Conservation (phyloP, 2,797 vertebrate genomes). For the Anabas testudineus region DNA sequence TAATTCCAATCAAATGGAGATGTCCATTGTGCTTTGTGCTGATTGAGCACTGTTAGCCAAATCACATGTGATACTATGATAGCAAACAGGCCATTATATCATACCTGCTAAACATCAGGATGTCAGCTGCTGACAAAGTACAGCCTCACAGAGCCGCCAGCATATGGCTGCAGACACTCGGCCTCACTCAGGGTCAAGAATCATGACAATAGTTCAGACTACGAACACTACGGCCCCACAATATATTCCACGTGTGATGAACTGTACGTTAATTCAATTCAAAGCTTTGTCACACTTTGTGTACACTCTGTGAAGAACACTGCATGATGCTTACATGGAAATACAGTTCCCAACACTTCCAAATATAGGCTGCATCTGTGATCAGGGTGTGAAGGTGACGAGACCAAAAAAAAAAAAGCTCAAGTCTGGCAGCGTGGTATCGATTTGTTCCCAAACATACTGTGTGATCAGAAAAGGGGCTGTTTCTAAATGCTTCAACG, state of each 20-base stretch:
- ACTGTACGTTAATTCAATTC: background rate
- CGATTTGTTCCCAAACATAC: conserved; percentile 4
- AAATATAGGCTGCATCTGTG: conserved; percentile 49
- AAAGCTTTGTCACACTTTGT: conserved; percentile 5
- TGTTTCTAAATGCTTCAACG: background rate
- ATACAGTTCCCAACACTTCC: conserved; percentile 37
- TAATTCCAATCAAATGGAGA: no score
- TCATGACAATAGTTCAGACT: no score
- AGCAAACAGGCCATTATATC: no score
- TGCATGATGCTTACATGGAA: conserved; percentile 43
- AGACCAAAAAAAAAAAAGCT: conserved; percentile 37
- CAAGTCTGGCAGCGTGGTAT: conserved; percentile 3
- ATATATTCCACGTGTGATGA: background rate
- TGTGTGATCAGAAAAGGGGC: conserved; percentile 9
- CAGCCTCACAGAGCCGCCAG: no score
- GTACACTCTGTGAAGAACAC: conserved; percentile 41
- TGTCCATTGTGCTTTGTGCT: no score
- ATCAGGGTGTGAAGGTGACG: conserved; percentile 43
- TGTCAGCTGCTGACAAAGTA: no score
- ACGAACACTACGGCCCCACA: background rate
- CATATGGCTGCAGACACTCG: no score
- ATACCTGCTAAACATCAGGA: no score
- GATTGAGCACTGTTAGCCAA: no score
- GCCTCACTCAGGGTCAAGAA: no score
- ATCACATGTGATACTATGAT: no score